Base-by-base conservation (phyloP, 2,797 vertebrate species). In the Erpetoichthys calabaricus region DNA sequence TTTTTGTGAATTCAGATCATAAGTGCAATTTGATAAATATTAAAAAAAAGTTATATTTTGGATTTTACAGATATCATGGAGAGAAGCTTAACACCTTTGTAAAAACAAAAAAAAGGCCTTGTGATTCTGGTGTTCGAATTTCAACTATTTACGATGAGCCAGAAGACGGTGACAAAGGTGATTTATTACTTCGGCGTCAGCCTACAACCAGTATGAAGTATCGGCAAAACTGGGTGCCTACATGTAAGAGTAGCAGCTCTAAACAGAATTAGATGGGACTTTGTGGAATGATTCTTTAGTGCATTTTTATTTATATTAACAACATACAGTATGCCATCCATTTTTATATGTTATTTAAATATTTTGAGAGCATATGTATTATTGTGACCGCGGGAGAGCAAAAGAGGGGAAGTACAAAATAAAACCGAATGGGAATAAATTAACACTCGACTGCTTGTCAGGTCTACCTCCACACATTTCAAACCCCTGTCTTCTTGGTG, bases 81-180 rank as follows among this genome's bases (percentile, higher is more conserved):
- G 91, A 92, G 67, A 98, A 91, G 64, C 72, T 99, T 44, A 65
- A 77, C 44, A 74, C 82, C 0, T 87, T 88, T 65, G 65, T 68
- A 56, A 68, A 71, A 43, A 64, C 44, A 50, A 96, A 93, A 72
- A 93, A 80, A 64, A 83, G 73, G 7, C 63, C 58, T 60, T 25
- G 25, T 25, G 75, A 71, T 1, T 1, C 5, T 59, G 70, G 82
- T 6, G 71, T 86, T 58, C 72, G 86, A 55, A 94, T 99, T 61
- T 85, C 87, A 1, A 98, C 94, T 7, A 57, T 90, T 57, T 97
- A 97, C 0, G 94, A 99, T 63, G 66, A 86, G 41, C 92, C 91
- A 0, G 84, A 86, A 66, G 77, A 87, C 46, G 70, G 84, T 5
- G 95, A 98, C 69, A 56, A 59, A 10, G 85, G 84, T 0, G 90